Evolutionary conservation across 2,113 vertebrate genomes (phyloP).

Genomic region (Uropsilus gracilis): DNA sequence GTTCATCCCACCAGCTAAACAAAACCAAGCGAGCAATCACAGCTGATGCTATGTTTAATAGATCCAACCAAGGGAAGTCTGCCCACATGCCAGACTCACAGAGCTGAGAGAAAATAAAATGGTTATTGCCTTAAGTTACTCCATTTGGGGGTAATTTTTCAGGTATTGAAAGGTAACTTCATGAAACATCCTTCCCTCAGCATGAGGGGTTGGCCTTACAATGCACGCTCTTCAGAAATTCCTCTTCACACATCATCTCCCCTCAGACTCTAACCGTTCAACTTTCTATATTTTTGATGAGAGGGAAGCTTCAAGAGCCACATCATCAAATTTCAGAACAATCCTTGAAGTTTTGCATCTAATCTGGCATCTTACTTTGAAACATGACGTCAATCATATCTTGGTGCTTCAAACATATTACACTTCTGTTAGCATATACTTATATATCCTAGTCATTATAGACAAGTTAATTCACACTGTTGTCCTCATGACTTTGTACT

Average conservation of each 20-base stretch:
- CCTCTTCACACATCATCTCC: not conserved
- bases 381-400: accelerated
- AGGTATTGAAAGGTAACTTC: not conserved
- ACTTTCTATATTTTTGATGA: not conserved
- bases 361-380: not conserved
- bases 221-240: not conserved
- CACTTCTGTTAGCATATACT: not conserved
- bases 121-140: not conserved
- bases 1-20: not conserved
- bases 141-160: not conserved
- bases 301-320: not conserved
- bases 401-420: not conserved
- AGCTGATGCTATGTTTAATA: not conserved
- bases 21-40: not conserved
- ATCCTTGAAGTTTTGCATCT: not conserved
- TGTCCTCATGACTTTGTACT: not conserved
- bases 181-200: not conserved
- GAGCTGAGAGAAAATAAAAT: not conserved
- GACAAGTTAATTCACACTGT: not conserved
- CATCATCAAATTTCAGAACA: not conserved
- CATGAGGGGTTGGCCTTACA: not conserved
- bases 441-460: not conserved
- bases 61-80: too few species aligned
- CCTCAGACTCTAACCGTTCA: not conserved
- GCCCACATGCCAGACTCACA: not conserved